phyloP scores from a whole-genome alignment of 2,888 invertebrate genomes.

The Seira musarum region DNA sequence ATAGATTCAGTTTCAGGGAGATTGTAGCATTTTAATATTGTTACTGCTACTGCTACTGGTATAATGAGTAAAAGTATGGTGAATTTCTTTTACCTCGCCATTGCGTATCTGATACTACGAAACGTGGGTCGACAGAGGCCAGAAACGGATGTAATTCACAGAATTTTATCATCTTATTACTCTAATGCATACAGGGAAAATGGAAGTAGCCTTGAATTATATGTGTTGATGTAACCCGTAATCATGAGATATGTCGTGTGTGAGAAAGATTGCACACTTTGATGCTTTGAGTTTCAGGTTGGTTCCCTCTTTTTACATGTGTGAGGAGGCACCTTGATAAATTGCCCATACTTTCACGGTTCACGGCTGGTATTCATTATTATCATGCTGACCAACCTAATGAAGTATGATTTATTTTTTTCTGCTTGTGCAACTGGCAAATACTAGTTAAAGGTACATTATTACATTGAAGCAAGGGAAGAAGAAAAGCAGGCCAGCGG shows the following conservation, averaged over 20 bases:
- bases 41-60: no score
- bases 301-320: no score
- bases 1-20: no score
- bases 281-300: no score
- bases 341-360: slow-evolving; percentile 35
- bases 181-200: neutral
- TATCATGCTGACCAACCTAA: slow-evolving; percentile 30
- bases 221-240: neutral
- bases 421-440: no score
- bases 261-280: no score
- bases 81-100: neutral
- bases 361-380: slow-evolving; percentile 20
- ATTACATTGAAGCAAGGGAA: no score
- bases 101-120: neutral
- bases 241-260: slow-evolving; percentile 18
- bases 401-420: slow-evolving; percentile 34
- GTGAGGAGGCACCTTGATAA: slow-evolving; percentile 33
- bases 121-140: neutral
- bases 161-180: slow-evolving; percentile 12
- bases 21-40: no score
- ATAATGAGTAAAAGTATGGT: neutral
- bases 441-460: no score
- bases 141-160: slow-evolving; percentile 18
- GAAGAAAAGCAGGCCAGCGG: no score
- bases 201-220: slow-evolving; percentile 24